Evolutionary conservation across 2,888 invertebrate species (phyloP).

Genomic region (Gnatocerus cornutus): DNA sequence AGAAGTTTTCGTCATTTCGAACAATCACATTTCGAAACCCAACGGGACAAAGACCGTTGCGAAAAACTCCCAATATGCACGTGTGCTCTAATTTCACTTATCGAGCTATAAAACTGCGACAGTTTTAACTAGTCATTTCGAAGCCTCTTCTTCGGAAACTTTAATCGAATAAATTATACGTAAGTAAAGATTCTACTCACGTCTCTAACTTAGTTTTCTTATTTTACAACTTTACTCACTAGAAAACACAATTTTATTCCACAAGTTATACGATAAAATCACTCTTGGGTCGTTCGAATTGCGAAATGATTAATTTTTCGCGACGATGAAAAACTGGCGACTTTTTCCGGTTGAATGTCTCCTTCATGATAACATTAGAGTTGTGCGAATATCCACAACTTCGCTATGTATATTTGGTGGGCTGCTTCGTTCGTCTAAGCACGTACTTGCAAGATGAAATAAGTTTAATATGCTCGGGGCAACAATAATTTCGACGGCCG

Average conservation of each 20-base stretch:
- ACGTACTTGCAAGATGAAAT: slow-evolving; percentile 40
- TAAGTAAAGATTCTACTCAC: slow-evolving; percentile 33
- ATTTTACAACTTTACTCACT: slow-evolving; percentile 39
- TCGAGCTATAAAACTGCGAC: slow-evolving; percentile 23
- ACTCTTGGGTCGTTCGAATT: not conserved
- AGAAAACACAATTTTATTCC: slow-evolving; percentile 38
- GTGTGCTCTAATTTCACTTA: slow-evolving; percentile 16
- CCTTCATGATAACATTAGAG: no score
- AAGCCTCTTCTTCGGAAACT: slow-evolving; percentile 31
- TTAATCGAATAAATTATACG: slow-evolving; percentile 42
- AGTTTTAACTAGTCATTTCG: slow-evolving; percentile 30
- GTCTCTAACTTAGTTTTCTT: slow-evolving; percentile 44
- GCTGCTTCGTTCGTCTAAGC: slow-evolving; percentile 28
- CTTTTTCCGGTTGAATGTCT: not conserved
- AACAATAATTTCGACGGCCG: slow-evolving; percentile 45
- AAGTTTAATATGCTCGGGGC: slow-evolving; percentile 44
- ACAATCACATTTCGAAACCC: slow-evolving; percentile 2
- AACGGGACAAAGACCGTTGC: no score
- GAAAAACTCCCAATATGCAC: not conserved
- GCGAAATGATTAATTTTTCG: not conserved
- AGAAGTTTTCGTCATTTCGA: slow-evolving; percentile 23
- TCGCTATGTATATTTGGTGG: slow-evolving; percentile 1
- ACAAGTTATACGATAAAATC: slow-evolving; percentile 30
- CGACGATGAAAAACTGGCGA: not conserved
- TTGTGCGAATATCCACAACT: no score